Percentiles rank a stretch among this genome's conserved stretches.
Evolutionary conservation across 2,113 vertebrate species (phyloP).

Genomic region (Montifringilla adamsi): DNA sequence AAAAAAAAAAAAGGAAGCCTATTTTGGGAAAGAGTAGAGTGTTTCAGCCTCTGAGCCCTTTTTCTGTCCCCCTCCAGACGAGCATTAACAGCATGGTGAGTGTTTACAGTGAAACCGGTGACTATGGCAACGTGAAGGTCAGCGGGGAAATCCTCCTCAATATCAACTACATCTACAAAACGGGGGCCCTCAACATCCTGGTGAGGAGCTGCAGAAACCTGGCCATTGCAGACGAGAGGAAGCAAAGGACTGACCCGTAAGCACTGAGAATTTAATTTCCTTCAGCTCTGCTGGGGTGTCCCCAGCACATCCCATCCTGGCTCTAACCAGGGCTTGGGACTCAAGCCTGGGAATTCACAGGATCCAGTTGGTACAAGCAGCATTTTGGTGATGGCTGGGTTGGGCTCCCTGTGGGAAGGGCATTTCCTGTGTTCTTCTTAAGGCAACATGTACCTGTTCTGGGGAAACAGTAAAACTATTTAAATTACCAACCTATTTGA

Average conservation of each 20-base stretch:
- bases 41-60: neutral
- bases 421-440: neutral
- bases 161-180: slow-evolving; percentile 95
- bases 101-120: slow-evolving; percentile 94
- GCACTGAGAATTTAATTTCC: slow-evolving; percentile 21
- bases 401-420: neutral
- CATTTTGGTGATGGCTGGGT: neutral
- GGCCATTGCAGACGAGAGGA: slow-evolving; percentile 91
- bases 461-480: neutral
- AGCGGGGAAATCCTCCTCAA: slow-evolving; percentile 92
- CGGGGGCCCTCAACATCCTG: slow-evolving; percentile 88
- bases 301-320: rapidly evolving
- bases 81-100: slow-evolving; percentile 96
- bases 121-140: slow-evolving; percentile 91
- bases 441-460: rapidly evolving
- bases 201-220: slow-evolving; percentile 93
- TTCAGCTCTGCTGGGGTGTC: neutral
- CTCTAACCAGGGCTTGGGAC: neutral
- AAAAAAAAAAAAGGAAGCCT: neutral
- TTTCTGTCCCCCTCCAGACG: slow-evolving; percentile 74
- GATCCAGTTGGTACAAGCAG: neutral
- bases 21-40: neutral
- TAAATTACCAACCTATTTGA: neutral
- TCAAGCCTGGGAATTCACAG: neutral
- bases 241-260: slow-evolving; percentile 93